Base-by-base conservation (phyloP, 2,113 vertebrate genomes). In the Copsychus sechellarum region DNA sequence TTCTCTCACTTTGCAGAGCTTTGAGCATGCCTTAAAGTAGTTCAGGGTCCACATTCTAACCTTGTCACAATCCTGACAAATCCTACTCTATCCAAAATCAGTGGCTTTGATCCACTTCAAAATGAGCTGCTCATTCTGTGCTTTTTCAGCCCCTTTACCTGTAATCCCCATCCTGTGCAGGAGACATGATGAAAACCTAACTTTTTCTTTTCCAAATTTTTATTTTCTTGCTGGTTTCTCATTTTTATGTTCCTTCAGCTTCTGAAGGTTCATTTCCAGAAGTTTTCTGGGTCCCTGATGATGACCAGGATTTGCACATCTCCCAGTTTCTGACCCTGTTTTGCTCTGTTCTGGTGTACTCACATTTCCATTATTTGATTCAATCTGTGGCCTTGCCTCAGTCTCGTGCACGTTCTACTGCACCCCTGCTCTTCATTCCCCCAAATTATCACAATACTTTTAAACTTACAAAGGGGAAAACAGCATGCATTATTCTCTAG, bases 51-150 rank as follows among this genome's bases (percentile, higher is more conserved):
- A 33, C 53, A 36, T 66, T 88, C 69, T 88, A 86, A 81, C 69
- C 70, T 64, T 70, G 86, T 78, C 80, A 92, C 91, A 88, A 70
- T 31, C 69, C 60, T 92, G 71, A 93, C 67, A 92, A 91, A 91
- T 74, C 78, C 48, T 51, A 18, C 73, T 64, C 61, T 60, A 34
- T 78, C 73, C 78, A 74, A 78, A 91, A 89, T 28, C 70, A 67
- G 84, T 40, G 48, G 31, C 48, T 96, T 69, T 89, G 61, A 86
- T 91, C 48, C 89, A 81, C 61, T 93, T 84, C 70, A 89, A 40
- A 84, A 84, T 50, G 28, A 84, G 61, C 72, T 28, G 25, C 22
- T 91, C 70, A 24, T 66, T 84, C 88, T 14, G 4, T 0, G 5
- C 21, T 83, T 89, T 93, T 81, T 62, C 70, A 86, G 67, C 73